A percentile compares a stretch with the other conserved stretches of the same genome.
Conservation (phyloP, 2,797 vertebrate species). For the Chiroxiphia lanceolata region DNA sequence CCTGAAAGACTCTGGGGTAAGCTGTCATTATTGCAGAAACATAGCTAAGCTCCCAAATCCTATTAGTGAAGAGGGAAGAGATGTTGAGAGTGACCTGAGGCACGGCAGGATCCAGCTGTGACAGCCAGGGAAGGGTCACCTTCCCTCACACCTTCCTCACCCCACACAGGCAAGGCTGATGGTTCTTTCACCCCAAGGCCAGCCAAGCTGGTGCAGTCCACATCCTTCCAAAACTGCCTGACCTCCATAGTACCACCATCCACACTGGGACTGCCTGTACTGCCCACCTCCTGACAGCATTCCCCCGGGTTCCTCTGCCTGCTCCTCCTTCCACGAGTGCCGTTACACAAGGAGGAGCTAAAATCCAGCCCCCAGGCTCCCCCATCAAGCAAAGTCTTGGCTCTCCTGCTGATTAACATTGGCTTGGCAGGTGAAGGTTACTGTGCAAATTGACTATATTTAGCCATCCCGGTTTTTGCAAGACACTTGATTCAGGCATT, state of each 20-base stretch:
- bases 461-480: background rate
- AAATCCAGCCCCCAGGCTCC: background rate
- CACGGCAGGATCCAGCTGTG: background rate
- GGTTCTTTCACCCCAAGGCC: background rate
- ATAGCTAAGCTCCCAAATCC: slow-evolving; percentile 50
- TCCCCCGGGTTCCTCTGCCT: background rate
- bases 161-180: background rate
- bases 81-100: background rate
- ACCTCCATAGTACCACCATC: fast-evolving
- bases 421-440: background rate
- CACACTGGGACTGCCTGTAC: fast-evolving
- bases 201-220: fast-evolving
- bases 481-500: background rate
- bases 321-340: fast-evolving
- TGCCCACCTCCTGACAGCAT: background rate
- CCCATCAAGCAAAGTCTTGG: fast-evolving
- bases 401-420: background rate
- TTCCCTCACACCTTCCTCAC: background rate
- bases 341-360: background rate
- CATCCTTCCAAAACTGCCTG: background rate
- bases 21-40: background rate
- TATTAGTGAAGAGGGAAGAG: background rate
- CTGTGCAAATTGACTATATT: background rate
- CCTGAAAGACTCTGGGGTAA: slow-evolving; percentile 18
- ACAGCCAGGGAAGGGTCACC: background rate